Evolutionary conservation across 1,140 invertebrate species (phyloP).

Genomic region (Whitmania pigra): DNA sequence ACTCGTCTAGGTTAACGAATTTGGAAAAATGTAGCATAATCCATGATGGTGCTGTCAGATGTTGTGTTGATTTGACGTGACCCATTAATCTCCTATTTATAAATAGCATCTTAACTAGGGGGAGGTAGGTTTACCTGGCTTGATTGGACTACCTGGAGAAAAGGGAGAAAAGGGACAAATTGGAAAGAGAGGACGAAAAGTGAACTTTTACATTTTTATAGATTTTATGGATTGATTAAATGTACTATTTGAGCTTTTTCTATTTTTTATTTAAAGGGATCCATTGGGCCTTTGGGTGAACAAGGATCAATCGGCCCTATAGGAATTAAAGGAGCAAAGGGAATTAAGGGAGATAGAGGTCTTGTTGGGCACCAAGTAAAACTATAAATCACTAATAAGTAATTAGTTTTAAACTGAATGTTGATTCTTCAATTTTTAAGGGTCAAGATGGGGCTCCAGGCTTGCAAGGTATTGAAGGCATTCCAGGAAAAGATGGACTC

Average conservation of each 20-base stretch:
- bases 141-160: constrained; percentile 17
- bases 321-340: constrained; percentile 15
- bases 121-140: constrained; percentile 22
- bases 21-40: no score
- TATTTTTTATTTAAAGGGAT: background rate
- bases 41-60: no score
- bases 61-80: no score
- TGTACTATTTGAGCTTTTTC: background rate
- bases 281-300: constrained; percentile 14
- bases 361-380: constrained; percentile 22
- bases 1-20: no score
- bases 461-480: background rate
- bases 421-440: background rate
- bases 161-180: constrained; percentile 24
- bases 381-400: background rate
- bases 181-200: constrained; percentile 23
- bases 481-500: constrained; percentile 22
- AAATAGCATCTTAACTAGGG: constrained; percentile 15
- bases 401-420: background rate
- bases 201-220: background rate
- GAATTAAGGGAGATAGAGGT: constrained; percentile 22
- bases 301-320: constrained; percentile 8
- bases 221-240: background rate
- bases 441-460: constrained; percentile 18
- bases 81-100: no score